Percentiles rank a stretch among this genome's conserved stretches.
Conservation (phyloP, 2,888 invertebrate species). For the Cyaniris semiargus region DNA sequence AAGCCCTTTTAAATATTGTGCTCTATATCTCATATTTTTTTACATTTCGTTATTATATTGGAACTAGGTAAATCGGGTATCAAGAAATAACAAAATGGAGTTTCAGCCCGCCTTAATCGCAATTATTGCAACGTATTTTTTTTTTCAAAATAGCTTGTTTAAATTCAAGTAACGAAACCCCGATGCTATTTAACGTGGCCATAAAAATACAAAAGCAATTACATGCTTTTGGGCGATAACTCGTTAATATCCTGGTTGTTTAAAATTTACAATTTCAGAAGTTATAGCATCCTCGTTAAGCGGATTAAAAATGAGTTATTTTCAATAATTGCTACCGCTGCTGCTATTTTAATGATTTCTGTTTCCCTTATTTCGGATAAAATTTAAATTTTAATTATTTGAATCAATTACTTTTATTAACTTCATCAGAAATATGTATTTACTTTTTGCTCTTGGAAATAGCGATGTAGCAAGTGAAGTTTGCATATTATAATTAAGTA, state of each 20-base stretch:
- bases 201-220: conserved; percentile 19
- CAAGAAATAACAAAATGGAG: no score
- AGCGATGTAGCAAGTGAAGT: not conserved
- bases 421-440: not conserved
- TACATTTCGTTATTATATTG: no score
- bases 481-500: not conserved
- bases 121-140: no score
- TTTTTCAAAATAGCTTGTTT: no score
- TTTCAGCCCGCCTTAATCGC: no score
- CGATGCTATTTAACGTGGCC: not conserved
- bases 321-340: conserved; percentile 25
- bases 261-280: conserved; percentile 28
- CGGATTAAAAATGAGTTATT: conserved; percentile 31
- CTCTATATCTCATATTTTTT: no score
- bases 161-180: not conserved
- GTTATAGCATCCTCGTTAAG: conserved; percentile 27
- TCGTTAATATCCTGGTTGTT: conserved; percentile 8
- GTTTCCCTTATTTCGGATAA: not conserved
- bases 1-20: no score
- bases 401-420: not conserved
- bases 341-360: conserved; percentile 29
- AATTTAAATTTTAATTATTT: conserved; percentile 19
- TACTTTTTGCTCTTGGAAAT: not conserved
- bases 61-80: no score
- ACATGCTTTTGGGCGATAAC: not conserved